Base-by-base conservation (phyloP, 2,113 vertebrate genomes). In the Austrofundulus limnaeus region DNA sequence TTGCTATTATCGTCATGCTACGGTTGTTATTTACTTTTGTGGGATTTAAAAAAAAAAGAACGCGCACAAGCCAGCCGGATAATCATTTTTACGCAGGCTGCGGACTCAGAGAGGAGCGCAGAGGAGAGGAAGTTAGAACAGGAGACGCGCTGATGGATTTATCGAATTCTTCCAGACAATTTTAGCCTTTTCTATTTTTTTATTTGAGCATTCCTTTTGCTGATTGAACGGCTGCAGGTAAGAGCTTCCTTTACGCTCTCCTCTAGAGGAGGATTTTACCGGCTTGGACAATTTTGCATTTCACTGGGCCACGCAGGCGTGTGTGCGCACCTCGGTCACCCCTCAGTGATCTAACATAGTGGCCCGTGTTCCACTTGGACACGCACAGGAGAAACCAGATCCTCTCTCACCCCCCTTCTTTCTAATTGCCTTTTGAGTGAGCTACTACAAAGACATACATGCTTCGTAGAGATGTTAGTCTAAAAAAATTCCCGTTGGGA, bases 21-120 rank as follows among this genome's bases (percentile, higher is more conserved):
- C 72, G 95, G 95, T 95, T 97, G 95, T 98, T 98, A 97, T 98
- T 98, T 98, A 96, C 95, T 94, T 95, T 46, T 94, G 94, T 92
- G 94, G 94, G 93, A 94, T 98, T 98, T 96, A 96, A 96, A 80
- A 97, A 94, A n/a, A n/a, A n/a, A n/a, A n/a, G n/a, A n/a, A 37
- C 34, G 94, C 92, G 93, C 94, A 91, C 94, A 94, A 94, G 92
- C 93, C 95, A 93, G 94, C 93, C 92, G 94, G 93, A 92, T 92
- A 92, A 92, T 95, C 94, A 96, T 93, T 97, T 61, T 94, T 93
- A 88, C 31, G 47, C 23, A 92, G 92, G 81, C 94, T 91, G 95
- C 93, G 93, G 94, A 94, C 92, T 80, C 34, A 20, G 77, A 77
- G 88, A 93, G 81, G 75, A 86, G 87, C 85, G 87, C 69, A 61